Conservation (phyloP, 2,888 invertebrate genomes). For the Harpagoxenus sublaevis region DNA sequence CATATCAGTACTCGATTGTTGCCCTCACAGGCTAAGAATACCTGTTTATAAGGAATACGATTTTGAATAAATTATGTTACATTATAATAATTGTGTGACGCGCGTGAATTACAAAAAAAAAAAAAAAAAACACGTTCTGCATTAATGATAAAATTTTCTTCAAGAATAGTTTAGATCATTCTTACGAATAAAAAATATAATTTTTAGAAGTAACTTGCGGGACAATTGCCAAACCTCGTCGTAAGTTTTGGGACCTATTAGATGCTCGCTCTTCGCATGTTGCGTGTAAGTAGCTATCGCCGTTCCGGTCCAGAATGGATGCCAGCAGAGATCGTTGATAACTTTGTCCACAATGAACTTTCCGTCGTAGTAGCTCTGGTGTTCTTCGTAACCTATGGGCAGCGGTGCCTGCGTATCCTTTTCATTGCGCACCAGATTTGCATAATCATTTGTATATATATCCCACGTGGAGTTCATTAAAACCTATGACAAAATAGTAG, state of each 20-base stretch:
- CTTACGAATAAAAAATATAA: not conserved
- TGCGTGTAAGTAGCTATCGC: constrained; percentile 90
- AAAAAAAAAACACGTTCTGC: not conserved
- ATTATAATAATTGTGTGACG: not conserved
- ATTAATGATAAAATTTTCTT: not conserved
- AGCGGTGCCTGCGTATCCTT: constrained; percentile 76
- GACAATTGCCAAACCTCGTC: constrained; percentile 60
- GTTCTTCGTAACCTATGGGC: constrained; percentile 77
- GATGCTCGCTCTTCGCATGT: constrained; percentile 80
- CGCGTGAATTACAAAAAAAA: not conserved
- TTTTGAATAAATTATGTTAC: not conserved
- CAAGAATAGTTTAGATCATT: not conserved
- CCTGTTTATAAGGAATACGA: constrained; percentile 58
- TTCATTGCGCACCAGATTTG: constrained; percentile 86
- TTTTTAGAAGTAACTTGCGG: not conserved
- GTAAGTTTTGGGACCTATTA: constrained; percentile 67
- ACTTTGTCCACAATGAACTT: constrained; percentile 89
- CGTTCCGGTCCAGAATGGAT: constrained; percentile 91
- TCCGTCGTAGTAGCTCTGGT: constrained; percentile 81
- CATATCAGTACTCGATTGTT: constrained; percentile 91
- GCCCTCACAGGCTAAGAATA: constrained; percentile 87
- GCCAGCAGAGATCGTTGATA: constrained; percentile 90
- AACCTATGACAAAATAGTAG: constrained; percentile 43
- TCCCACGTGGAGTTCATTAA: constrained; percentile 85
- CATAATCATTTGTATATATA: constrained; percentile 89